phyloP scores from a whole-genome alignment of 2,797 vertebrate species.

The Periophthalmus magnuspinnatus region DNA sequence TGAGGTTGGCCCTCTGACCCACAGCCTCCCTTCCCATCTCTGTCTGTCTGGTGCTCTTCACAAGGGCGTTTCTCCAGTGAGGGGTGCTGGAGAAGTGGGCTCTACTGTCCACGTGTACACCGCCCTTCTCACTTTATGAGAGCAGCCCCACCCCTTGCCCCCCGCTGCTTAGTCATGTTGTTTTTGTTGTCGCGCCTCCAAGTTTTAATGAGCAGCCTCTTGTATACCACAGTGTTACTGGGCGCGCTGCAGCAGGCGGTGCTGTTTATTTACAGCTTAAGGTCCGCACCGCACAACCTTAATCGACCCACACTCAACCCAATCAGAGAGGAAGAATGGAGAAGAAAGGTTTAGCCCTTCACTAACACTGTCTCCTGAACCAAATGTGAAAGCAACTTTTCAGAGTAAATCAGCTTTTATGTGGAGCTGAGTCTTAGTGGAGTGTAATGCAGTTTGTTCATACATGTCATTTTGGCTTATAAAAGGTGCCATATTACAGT shows the following conservation, averaged over 20 bases:
- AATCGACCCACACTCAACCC: constrained; percentile 40
- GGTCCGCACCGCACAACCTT: constrained; percentile 40
- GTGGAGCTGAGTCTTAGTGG: not conserved
- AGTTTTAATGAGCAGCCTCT: constrained; percentile 71
- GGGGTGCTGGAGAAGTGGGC: constrained; percentile 22
- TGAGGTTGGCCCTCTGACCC: constrained; percentile 72
- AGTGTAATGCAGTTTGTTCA: not conserved
- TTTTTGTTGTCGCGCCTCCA: constrained; percentile 66
- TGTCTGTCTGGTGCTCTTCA: constrained; percentile 42
- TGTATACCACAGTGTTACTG: constrained; percentile 41
- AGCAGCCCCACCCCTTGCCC: constrained; percentile 37
- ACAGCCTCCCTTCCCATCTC: constrained; percentile 40
- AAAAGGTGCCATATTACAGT: not conserved
- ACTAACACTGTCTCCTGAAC: constrained; percentile 13
- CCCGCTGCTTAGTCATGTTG: constrained; percentile 67
- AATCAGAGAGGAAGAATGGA: constrained; percentile 31
- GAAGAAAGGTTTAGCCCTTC: constrained; percentile 43
- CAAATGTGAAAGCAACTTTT: not conserved
- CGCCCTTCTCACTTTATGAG: constrained; percentile 17
- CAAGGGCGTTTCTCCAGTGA: constrained; percentile 49
- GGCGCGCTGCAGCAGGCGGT: constrained; percentile 48
- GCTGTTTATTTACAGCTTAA: constrained; percentile 59
- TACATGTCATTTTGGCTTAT: not conserved
- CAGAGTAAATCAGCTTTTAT: not conserved
- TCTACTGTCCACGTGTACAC: constrained; percentile 27